Conservation (phyloP, 2,113 vertebrate genomes). For the Phrynosoma blainvillii region DNA sequence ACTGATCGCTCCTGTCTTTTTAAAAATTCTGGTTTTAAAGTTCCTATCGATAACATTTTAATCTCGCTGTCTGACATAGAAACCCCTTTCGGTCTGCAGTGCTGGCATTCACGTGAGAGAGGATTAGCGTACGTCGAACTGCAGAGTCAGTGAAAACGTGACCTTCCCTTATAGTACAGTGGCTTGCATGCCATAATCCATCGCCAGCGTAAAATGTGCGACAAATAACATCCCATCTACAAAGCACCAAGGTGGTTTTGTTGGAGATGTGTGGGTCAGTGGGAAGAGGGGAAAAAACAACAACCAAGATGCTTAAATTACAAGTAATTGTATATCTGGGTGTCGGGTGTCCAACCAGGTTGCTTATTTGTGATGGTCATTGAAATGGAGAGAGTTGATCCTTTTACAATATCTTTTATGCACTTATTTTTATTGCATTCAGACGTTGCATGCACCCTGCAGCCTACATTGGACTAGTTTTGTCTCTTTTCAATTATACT, state of each 20-base stretch:
- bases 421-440: neutral
- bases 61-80: constrained; percentile 40
- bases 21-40: constrained; percentile 10
- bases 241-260: neutral
- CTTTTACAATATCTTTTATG: too few relatives aligned
- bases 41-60: constrained; percentile 48
- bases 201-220: neutral
- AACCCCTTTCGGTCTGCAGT: constrained; percentile 38
- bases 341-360: neutral
- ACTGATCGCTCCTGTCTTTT: accelerated
- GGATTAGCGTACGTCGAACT: neutral
- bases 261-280: neutral
- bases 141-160: constrained; percentile 15
- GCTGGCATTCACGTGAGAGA: constrained; percentile 6
- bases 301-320: neutral
- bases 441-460: neutral
- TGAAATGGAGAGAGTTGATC: neutral
- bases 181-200: neutral
- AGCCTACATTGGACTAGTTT: neutral
- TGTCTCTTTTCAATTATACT: too few relatives aligned
- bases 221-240: neutral
- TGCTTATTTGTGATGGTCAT: neutral
- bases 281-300: neutral
- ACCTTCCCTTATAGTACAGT: constrained; percentile 38
- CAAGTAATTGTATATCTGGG: neutral